Evolutionary conservation across 2,797 vertebrate species (phyloP).

Genomic region (Sebastes iracundus): DNA sequence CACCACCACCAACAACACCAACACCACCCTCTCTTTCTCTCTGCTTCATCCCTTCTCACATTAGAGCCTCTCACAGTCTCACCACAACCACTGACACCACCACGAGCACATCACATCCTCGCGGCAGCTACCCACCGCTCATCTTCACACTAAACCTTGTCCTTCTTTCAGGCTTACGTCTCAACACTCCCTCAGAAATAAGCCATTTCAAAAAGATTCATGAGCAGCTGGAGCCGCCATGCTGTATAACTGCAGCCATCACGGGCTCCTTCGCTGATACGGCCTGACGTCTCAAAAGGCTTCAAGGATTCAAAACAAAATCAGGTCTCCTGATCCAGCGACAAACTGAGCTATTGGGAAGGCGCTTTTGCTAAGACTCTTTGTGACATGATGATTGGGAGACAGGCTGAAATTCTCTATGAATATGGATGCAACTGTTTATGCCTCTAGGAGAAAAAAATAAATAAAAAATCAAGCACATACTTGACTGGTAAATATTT

Average conservation of each 20-base stretch:
- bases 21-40: slow-evolving; percentile 34
- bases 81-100: slow-evolving; percentile 70
- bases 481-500: slow-evolving; percentile 80
- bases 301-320: slow-evolving; percentile 81
- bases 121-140: slow-evolving; percentile 72
- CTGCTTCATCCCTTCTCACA: slow-evolving; percentile 79
- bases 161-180: slow-evolving; percentile 83
- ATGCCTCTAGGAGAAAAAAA: slow-evolving; percentile 70
- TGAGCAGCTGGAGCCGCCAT: slow-evolving; percentile 71
- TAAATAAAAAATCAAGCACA: slow-evolving; percentile 65
- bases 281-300: slow-evolving; percentile 80
- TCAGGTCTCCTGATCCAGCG: slow-evolving; percentile 81
- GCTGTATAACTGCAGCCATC: slow-evolving; percentile 77
- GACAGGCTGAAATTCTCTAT: slow-evolving; percentile 80
- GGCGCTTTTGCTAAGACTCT: slow-evolving; percentile 82
- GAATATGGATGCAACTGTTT: slow-evolving; percentile 85
- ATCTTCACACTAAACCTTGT: slow-evolving; percentile 83
- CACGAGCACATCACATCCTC: slow-evolving; percentile 69
- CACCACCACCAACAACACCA: slow-evolving; percentile 38
- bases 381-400: slow-evolving; percentile 82
- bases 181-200: slow-evolving; percentile 80
- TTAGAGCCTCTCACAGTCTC: slow-evolving; percentile 79
- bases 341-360: slow-evolving; percentile 79
- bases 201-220: slow-evolving; percentile 81
- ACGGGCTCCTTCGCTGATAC: slow-evolving; percentile 73